phyloP scores from a whole-genome alignment of 2,888 invertebrate genomes.

The Drosophila anomalata region DNA sequence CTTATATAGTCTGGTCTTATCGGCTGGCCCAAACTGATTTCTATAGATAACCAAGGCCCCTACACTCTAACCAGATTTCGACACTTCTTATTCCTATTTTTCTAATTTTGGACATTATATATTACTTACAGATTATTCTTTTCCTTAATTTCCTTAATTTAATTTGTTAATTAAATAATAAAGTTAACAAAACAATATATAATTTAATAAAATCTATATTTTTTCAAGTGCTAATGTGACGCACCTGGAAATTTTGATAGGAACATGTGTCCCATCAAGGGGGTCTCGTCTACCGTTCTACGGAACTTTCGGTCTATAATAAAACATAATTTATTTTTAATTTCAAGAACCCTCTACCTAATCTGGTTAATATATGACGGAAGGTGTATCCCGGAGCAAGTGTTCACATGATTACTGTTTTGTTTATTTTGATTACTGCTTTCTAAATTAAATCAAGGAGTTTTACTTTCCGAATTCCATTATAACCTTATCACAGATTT shows the following conservation, averaged over 20 bases:
- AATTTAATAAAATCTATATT: background rate
- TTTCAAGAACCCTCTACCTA: conserved; percentile 5
- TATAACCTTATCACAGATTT: background rate
- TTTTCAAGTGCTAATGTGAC: conserved; percentile 6
- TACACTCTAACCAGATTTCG: background rate
- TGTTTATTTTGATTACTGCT: background rate
- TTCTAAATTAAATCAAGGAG: background rate
- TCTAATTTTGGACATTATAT: background rate
- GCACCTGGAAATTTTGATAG: conserved; percentile 17
- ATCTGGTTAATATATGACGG: conserved; percentile 18
- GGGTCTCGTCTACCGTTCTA: conserved; percentile 17
- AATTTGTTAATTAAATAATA: background rate
- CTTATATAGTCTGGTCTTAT: conserved; percentile 38
- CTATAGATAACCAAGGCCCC: conserved; percentile 14
- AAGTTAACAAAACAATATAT: background rate
- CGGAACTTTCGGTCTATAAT: conserved; percentile 9
- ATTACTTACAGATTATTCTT: background rate
- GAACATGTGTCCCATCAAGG: conserved; percentile 6
- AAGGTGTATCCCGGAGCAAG: conserved; percentile 1
- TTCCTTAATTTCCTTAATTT: background rate
- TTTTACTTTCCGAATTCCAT: background rate
- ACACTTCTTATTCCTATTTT: background rate
- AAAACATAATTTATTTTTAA: conserved; percentile 40
- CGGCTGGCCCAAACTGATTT: conserved; percentile 30
- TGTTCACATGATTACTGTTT: conserved; percentile 22